Base-by-base conservation (phyloP, 2,888 invertebrate species). In the Drosophila cognata region DNA sequence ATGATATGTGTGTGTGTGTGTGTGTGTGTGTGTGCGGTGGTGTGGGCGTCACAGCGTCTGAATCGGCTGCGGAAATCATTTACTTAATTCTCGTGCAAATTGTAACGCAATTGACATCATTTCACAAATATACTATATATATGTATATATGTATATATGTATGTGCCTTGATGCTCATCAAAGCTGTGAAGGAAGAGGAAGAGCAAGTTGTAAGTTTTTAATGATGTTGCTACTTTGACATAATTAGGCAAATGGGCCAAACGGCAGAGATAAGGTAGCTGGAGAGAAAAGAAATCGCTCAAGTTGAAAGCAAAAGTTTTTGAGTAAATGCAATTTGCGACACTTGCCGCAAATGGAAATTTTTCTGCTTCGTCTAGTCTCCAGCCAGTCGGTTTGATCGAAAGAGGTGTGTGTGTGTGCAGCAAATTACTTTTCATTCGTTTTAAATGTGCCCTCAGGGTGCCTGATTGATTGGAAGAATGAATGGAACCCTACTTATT, bases 261-360 rank as follows among this genome's bases (percentile, higher is more conserved):
- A 57, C 51, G n/a, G 58, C 57, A 35, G 33, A 48, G 66, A 48
- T 48, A 68, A 52, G 31, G 35, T 41, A 13, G n/a, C 11, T 10
- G 8, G 16, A 21, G 55, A 59, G 25, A 56, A 41, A n/a, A 28
- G 59, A 74, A 84, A 78, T 89, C 88, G 88, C 72, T 81, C 78
- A 84, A 89, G 82, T 74, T 81, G 85, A 89, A 88, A 88, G 89
- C 60, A 74, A 84, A 84, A 86, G 88, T 78, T 86, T 85, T 82
- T 73, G 74, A 88, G 78, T 59, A 82, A 86, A 86, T 89, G 89
- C 89, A 87, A 87, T 86, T 86, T 86, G 71, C 88, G 73, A 76
- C 82, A 78, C 80, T 89, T 89, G 82, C 85, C 88, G 67, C 85
- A 89, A 86, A 86, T 86, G 88, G 85, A 89, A 82, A 77, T 87